Conservation (phyloP, 1,140 invertebrate species). For the Dendroctonus valens region DNA sequence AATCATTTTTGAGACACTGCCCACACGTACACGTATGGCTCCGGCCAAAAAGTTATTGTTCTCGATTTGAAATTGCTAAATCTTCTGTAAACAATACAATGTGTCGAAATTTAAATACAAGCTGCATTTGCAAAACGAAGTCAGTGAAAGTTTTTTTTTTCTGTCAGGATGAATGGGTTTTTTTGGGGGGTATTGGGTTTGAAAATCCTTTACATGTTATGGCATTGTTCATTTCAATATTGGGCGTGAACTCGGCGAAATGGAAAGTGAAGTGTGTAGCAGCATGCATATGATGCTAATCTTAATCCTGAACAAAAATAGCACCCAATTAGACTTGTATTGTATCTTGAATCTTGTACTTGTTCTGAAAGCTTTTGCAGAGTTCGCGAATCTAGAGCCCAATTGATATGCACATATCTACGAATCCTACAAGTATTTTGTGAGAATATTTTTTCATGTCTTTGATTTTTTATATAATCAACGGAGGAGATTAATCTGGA, state of each 20-base stretch:
- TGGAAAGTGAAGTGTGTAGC: no score
- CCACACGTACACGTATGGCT: conserved; percentile 9
- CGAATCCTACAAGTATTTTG: no score
- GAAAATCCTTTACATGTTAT: not conserved
- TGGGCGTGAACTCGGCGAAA: not conserved
- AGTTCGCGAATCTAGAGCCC: no score
- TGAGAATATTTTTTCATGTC: no score
- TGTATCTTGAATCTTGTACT: no score
- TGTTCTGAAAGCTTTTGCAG: no score
- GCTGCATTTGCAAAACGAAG: conserved; percentile 9
- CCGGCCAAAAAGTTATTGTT: conserved; percentile 13
- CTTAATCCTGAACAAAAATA: no score
- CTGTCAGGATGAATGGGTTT: not conserved
- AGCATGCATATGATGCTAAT: no score
- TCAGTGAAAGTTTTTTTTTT: conserved; percentile 16
- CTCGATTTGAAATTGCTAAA: conserved; percentile 12
- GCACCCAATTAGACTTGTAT: no score
- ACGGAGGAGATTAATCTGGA: no score
- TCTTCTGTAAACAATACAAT: conserved; percentile 6
- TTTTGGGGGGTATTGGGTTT: conserved; percentile 6
- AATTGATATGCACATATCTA: no score
- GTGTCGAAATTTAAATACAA: conserved; percentile 19
- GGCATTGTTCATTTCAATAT: not conserved
- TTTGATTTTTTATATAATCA: no score
- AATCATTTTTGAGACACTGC: not conserved